phyloP scores from a whole-genome alignment of 2,113 vertebrate genomes.

The Pseudonaja textilis region DNA sequence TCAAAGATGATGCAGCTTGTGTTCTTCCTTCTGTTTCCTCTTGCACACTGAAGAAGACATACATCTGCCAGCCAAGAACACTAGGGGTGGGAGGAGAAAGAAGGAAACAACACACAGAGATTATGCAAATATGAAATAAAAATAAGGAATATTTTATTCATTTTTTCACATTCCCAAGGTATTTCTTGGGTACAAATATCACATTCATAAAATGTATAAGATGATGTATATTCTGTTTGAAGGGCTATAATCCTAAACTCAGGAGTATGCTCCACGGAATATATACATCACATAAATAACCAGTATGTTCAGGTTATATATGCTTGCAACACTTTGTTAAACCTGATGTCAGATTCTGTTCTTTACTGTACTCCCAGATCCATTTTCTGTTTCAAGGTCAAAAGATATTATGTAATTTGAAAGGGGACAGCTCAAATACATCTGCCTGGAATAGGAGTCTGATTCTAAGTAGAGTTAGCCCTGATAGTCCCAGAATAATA shows the following conservation, averaged over 20 bases:
- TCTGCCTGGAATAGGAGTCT: background rate
- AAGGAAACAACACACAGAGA: constrained; percentile 38
- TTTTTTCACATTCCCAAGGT: background rate
- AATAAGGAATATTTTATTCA: background rate
- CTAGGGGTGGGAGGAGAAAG: constrained; percentile 49
- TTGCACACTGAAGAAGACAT: constrained; percentile 86
- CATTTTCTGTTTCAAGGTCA: background rate
- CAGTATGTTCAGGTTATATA: background rate
- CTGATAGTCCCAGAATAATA: background rate
- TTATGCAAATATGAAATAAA: constrained; percentile 50
- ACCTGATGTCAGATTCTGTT: background rate
- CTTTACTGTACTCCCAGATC: background rate
- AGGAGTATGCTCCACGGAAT: background rate
- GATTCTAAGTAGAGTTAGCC: background rate
- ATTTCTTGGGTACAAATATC: background rate
- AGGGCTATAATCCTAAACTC: background rate
- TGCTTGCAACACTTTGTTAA: background rate
- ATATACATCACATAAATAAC: background rate
- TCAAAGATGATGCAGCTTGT: constrained; percentile 86
- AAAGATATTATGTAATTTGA: background rate
- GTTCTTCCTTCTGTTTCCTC: constrained; percentile 70
- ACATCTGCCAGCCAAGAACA: constrained; percentile 81
- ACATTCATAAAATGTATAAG: background rate
- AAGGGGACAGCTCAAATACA: background rate
- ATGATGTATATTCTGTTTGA: background rate